These are phyloP conservation scores for Bucco capensis DNA, from an alignment of 2,113 vertebrate species.

Conservation along the genomic window DNA sequence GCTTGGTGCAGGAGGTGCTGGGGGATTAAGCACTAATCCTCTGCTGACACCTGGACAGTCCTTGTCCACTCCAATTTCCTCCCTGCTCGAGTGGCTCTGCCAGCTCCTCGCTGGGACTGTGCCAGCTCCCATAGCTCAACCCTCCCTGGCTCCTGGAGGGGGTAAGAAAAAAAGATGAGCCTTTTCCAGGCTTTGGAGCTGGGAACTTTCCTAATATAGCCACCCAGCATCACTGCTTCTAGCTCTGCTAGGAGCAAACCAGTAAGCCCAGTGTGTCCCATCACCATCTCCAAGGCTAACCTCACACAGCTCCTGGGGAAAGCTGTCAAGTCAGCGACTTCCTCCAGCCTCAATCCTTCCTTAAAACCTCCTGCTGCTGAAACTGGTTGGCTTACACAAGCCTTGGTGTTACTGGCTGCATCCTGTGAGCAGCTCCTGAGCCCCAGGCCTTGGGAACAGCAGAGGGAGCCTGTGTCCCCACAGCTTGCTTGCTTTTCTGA, in stretches of 20 bases:
- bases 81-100: background rate
- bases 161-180: background rate
- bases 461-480: background rate
- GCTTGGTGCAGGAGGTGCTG: background rate
- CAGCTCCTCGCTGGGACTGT: background rate
- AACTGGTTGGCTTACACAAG: background rate
- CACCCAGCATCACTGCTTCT: background rate
- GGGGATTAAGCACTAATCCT: constrained; percentile 54
- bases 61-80: background rate
- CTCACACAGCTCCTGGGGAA: background rate
- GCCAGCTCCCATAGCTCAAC: background rate
- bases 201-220: fast-evolving
- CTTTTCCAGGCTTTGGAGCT: background rate
- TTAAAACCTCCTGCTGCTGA: constrained; percentile 33
- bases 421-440: background rate
- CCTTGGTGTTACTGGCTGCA: fast-evolving
- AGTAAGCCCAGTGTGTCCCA: background rate
- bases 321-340: background rate
- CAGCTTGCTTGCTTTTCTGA: background rate
- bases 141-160: fast-evolving
- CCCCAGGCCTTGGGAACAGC: fast-evolving
- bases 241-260: background rate
- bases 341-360: constrained; percentile 7
- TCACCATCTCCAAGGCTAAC: background rate
- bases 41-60: constrained; percentile 5